Conservation (phyloP, 2,797 vertebrate species). For the Cryptoprocta ferox region DNA sequence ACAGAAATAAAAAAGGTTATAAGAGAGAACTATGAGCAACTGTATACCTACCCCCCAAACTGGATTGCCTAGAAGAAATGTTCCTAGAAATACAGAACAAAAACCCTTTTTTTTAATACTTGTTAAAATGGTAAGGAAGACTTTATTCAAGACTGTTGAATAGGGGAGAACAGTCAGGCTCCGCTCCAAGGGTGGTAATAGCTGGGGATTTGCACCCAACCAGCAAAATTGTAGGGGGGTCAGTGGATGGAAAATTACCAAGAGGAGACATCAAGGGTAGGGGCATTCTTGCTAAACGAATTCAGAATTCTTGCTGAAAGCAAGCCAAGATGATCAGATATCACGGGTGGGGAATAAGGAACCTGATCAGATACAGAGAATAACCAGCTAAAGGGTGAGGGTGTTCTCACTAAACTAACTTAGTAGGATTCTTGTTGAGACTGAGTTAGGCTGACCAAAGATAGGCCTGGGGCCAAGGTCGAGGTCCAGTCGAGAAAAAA, state of each 20-base stretch:
- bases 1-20: background rate
- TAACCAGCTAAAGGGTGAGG: background rate
- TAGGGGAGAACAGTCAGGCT: background rate
- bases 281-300: background rate
- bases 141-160: background rate
- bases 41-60: background rate
- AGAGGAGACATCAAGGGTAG: background rate
- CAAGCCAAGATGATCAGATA: background rate
- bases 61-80: background rate
- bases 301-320: background rate
- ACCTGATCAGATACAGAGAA: background rate
- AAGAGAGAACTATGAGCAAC: background rate
- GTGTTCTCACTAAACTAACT: background rate
- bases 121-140: background rate
- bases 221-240: background rate
- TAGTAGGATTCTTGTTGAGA: background rate
- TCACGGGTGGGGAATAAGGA: background rate
- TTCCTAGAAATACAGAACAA: background rate
- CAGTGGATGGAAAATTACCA: background rate
- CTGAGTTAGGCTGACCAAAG: background rate
- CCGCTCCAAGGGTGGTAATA: background rate
- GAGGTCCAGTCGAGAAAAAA: background rate
- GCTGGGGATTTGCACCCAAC: background rate
- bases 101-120: background rate
- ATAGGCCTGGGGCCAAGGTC: background rate